phyloP scores from a whole-genome alignment of 2,113 vertebrate genomes.

The Chamaea fasciata region DNA sequence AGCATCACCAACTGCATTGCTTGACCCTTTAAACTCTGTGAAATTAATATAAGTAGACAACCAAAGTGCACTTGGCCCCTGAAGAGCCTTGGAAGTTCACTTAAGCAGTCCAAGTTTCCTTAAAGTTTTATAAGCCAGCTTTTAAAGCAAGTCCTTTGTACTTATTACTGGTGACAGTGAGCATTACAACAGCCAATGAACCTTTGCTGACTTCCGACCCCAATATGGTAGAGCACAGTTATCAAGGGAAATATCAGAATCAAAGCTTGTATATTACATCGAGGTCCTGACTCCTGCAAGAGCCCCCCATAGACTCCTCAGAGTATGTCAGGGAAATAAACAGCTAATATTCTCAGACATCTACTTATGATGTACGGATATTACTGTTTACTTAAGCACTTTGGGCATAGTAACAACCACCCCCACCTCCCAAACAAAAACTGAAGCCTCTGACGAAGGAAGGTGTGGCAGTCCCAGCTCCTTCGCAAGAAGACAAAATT shows the following conservation, averaged over 20 bases:
- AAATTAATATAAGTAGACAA: conserved; percentile 99
- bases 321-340: conserved; percentile 68
- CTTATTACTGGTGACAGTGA: conserved; percentile 84
- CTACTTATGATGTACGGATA: conserved; percentile 14
- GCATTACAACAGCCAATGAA: conserved; percentile 79
- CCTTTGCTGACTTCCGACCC: conserved; percentile 82
- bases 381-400: conserved; percentile 38
- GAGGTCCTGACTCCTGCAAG: conserved; percentile 77
- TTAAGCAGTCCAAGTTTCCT: conserved; percentile 89
- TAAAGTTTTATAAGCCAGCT: conserved; percentile 94
- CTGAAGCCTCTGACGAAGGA: not conserved
- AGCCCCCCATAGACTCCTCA: conserved; percentile 72
- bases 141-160: conserved; percentile 84
- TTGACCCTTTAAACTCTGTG: conserved; percentile 93
- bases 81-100: conserved; percentile 83
- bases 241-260: conserved; percentile 81
- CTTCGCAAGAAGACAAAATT: not conserved
- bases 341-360: conserved; percentile 65
- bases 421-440: not conserved
- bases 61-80: conserved; percentile 76
- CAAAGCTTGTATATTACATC: conserved; percentile 76
- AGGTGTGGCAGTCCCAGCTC: not conserved
- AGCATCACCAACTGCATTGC: conserved; percentile 87
- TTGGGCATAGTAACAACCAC: not conserved
- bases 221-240: conserved; percentile 71